Evolutionary conservation across 2,113 vertebrate genomes (phyloP).

Genomic region (Sapajus apella): DNA sequence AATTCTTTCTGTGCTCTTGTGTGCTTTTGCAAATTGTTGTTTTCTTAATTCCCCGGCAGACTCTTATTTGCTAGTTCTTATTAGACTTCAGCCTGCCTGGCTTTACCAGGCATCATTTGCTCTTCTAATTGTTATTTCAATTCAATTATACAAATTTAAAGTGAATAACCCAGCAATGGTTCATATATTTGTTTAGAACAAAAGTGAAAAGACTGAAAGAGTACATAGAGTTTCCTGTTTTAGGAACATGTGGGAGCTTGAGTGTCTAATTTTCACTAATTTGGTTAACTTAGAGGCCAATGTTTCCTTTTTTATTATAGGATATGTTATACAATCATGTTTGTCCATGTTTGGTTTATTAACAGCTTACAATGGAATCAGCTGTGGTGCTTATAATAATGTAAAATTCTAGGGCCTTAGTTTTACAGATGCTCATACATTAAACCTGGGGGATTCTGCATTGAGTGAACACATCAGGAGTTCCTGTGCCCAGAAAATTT

Average conservation of each 20-base stretch:
- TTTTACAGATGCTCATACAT: neutral
- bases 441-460: neutral
- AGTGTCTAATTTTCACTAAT: neutral
- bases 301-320: neutral
- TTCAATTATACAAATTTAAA: slow-evolving; percentile 53
- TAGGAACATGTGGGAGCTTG: neutral
- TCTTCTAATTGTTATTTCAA: slow-evolving; percentile 19
- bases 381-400: neutral
- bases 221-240: neutral
- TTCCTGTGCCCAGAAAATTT: neutral
- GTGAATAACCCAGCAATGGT: neutral
- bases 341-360: neutral
- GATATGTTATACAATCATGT: neutral
- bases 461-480: neutral
- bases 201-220: neutral
- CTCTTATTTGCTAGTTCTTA: slow-evolving; percentile 19
- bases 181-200: slow-evolving; percentile 15
- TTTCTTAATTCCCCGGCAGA: slow-evolving; percentile 45
- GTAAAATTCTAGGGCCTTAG: neutral
- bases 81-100: neutral
- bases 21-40: neutral
- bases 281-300: neutral
- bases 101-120: neutral
- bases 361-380: neutral
- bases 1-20: neutral